Conservation (phyloP, 2,797 vertebrate species). For the Nyctalus aviator region DNA sequence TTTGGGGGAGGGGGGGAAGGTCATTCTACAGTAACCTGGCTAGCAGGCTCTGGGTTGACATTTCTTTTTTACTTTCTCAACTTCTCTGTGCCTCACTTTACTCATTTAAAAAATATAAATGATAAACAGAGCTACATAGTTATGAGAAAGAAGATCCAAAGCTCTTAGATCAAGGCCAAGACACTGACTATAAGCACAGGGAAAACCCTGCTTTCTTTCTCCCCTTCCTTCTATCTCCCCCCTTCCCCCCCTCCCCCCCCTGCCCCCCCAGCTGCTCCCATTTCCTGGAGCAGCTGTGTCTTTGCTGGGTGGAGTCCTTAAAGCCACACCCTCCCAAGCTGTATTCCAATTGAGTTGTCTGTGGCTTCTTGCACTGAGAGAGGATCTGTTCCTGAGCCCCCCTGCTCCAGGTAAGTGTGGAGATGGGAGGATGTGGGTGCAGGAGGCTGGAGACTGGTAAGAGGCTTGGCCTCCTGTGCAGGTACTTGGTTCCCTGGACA, state of each 20-base stretch:
- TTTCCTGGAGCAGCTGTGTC: background rate
- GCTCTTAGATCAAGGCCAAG: background rate
- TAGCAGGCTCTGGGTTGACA: background rate
- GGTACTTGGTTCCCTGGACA: background rate
- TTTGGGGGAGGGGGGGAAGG: too few relatives aligned
- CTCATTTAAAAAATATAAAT: background rate
- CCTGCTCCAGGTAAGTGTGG: background rate
- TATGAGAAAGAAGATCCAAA: background rate
- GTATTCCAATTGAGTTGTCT: accelerated
- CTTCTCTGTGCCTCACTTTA: background rate
- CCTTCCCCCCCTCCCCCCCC: too few relatives aligned
- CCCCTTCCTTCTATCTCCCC: too few relatives aligned
- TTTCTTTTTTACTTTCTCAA: background rate
- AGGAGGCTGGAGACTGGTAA: background rate
- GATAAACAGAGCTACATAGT: background rate
- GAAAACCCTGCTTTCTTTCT: background rate
- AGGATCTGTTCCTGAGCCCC: too few relatives aligned
- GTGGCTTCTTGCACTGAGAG: accelerated
- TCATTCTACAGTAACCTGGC: background rate
- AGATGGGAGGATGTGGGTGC: background rate
- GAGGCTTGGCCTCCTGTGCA: background rate
- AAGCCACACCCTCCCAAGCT: background rate
- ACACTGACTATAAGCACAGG: background rate
- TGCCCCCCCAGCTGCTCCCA: background rate
- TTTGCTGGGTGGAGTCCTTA: background rate